Evolutionary conservation across 2,888 invertebrate species (phyloP).

Genomic region (Amphimallon solstitiale): DNA sequence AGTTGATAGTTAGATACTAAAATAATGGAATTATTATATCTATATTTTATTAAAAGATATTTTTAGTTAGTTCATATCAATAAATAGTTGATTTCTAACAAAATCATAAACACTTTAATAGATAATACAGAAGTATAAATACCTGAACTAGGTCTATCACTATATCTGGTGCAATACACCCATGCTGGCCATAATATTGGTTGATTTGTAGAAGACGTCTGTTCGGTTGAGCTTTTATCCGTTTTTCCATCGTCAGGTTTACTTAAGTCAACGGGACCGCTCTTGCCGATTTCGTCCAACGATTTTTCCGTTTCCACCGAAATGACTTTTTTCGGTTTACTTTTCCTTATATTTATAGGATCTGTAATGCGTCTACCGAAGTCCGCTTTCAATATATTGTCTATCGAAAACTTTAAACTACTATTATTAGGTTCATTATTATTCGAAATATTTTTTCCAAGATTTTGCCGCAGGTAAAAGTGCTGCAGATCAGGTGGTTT

Average conservation of each 20-base stretch:
- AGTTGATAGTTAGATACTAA: too few relatives aligned
- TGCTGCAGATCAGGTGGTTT: conserved; percentile 52
- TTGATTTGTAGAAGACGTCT: conserved; percentile 51
- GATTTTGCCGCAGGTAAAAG: conserved; percentile 54
- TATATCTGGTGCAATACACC: conserved; percentile 98
- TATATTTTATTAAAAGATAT: too few relatives aligned
- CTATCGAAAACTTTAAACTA: conserved; percentile 83
- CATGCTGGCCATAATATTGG: conserved; percentile 88
- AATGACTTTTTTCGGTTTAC: conserved; percentile 51
- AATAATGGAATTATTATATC: too few relatives aligned
- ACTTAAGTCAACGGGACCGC: conserved; percentile 60
- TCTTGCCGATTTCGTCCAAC: conserved; percentile 54
- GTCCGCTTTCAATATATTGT: conserved; percentile 86
- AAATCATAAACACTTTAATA: too few relatives aligned
- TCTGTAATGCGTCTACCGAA: conserved; percentile 80
- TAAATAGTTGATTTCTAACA: too few relatives aligned
- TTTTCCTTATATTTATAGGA: conserved; percentile 72
- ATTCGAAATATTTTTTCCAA: conserved; percentile 45
- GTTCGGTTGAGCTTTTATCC: conserved; percentile 56
- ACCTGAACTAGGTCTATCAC: conserved; percentile 91
- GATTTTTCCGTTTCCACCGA: conserved; percentile 56
- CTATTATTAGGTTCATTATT: conserved; percentile 57
- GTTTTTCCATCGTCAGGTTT: conserved; percentile 56
- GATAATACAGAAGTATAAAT: too few relatives aligned
- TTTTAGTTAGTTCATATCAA: too few relatives aligned